A percentile compares a stretch with the other conserved stretches of the same genome.
These are phyloP conservation scores for Caenorhabditis sp. DNA, from an alignment of 2,888 invertebrate species.

Conservation along the genomic window DNA sequence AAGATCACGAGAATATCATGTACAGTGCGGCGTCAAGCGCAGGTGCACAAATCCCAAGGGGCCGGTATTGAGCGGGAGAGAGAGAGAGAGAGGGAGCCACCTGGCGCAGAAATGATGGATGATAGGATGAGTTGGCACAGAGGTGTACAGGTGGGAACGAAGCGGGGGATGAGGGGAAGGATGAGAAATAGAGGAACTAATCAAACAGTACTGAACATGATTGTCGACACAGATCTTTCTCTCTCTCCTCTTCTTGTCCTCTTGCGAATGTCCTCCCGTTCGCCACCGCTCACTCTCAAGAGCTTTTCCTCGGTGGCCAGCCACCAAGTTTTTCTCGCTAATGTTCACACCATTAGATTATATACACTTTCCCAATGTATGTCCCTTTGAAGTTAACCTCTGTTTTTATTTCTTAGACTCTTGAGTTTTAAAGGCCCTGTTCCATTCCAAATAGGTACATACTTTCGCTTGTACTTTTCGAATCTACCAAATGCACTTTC, in stretches of 20 bases:
- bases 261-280: no score
- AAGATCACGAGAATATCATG: conserved; percentile 5
- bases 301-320: conserved; percentile 2
- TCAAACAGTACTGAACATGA: conserved; percentile 57
- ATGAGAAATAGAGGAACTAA: conserved; percentile 25
- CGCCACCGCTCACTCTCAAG: conserved; percentile 15
- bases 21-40: neutral
- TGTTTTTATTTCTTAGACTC: no score
- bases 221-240: conserved; percentile 4
- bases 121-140: neutral
- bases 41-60: conserved; percentile 3
- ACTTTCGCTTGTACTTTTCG: no score
- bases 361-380: neutral
- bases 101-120: conserved; percentile 23
- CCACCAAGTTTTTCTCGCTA: conserved; percentile 17
- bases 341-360: conserved; percentile 21
- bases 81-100: conserved; percentile 26
- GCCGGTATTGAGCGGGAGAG: neutral
- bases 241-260: no score
- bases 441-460: no score
- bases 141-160: conserved; percentile 14
- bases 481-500: neutral
- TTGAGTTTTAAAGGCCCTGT: no score
- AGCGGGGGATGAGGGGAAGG: neutral
- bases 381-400: neutral